Percentiles rank a stretch among this genome's conserved stretches.
These are phyloP conservation scores for Smittia aterrima DNA, from an alignment of 2,888 invertebrate genomes.

Conservation along the genomic window DNA sequence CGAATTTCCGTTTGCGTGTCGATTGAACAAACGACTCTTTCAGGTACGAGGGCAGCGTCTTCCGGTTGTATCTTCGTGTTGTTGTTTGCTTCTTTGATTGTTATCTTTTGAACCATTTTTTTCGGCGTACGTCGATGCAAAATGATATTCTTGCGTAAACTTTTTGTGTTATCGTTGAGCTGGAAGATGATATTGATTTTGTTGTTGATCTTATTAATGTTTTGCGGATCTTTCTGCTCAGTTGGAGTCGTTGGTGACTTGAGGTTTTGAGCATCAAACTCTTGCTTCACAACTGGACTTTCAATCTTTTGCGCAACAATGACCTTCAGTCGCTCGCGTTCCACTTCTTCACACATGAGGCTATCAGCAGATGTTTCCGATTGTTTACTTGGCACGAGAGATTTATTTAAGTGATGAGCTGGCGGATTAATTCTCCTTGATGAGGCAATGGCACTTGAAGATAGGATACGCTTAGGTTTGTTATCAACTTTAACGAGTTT, in stretches of 20 bases:
- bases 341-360: background rate
- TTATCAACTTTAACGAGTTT: background rate
- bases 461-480: background rate
- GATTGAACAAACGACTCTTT: constrained; percentile 12
- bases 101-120: constrained; percentile 25
- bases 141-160: constrained; percentile 22
- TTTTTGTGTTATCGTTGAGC: constrained; percentile 25
- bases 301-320: constrained; percentile 13
- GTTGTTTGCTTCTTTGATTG: constrained; percentile 34
- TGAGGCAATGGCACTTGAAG: background rate
- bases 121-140: constrained; percentile 26
- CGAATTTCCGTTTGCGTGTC: constrained; percentile 17
- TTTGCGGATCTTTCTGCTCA: constrained; percentile 25
- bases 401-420: too few relatives aligned
- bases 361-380: background rate
- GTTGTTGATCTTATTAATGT: constrained; percentile 32
- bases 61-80: constrained; percentile 6
- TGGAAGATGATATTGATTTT: constrained; percentile 35
- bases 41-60: constrained; percentile 1
- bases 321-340: constrained; percentile 16
- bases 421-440: background rate
- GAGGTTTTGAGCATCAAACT: background rate
- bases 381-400: background rate
- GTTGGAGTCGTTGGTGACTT: background rate
- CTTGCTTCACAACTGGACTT: constrained; percentile 15